Evolutionary conservation across 1,140 invertebrate genomes (phyloP), one percentile per base, ranked within the genome.

Genomic region (Drosophila ficusphila): DNA sequence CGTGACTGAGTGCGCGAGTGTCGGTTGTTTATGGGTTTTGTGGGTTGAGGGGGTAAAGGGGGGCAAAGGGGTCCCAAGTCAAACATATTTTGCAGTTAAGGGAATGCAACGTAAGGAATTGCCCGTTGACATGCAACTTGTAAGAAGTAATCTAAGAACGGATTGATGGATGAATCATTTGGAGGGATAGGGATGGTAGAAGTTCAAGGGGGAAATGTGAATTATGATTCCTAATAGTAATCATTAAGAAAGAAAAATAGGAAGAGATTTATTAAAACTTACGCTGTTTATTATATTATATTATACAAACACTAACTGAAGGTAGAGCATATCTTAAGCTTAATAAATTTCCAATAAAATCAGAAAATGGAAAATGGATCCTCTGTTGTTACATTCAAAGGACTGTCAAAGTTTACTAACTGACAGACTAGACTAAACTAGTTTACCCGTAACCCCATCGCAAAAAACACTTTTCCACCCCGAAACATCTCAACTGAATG

Each of bases 1-100:
- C 44, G 73, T 53, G 49, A 54, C 54, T 52, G 44, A 73, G 56
- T 72, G 46, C 33, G 41, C 69, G 47, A 74, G 48, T 69, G 42
- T 65, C 58, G 52, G 31, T 52, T 52, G 49, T 78, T 78, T 77
- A 73, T 77, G 76, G 52, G 39, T 48, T 68, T 67, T 38, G 38
- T 18, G 18, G 39, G 48, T 18, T 39, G 36, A 5, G 21, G 5
- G 16, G 5, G 12, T 6, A 7, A 21, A 52, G 14, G 53, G 41
- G 29, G 31, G 8, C 5, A n/a, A 14, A 56, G 39, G 12, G 31
- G 29, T 34, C n/a, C 11, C n/a, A 23, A 61, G 62, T 36, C 60
- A 49, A 67, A 52, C 61, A 68, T 52, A 42, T 33, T 51, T 31
- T 19, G 64, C 64, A 68, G 61, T 42, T 52, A 33, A 31, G 61